Base-by-base conservation (phyloP, 2,113 vertebrate genomes). In the Cairina moschata region DNA sequence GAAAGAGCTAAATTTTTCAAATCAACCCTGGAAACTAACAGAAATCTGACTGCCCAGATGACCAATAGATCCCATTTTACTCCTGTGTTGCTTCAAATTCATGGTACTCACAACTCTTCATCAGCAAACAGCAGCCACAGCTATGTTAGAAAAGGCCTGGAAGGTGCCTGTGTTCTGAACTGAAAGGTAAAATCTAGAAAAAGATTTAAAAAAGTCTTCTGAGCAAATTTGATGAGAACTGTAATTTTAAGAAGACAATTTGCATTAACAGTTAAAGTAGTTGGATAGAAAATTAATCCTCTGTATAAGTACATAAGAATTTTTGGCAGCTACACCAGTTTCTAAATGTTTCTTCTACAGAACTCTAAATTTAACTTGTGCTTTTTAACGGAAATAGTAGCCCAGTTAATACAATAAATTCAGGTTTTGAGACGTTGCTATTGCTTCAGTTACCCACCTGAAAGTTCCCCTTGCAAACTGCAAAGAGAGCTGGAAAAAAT, bases 81-180 rank as follows among this genome's bases (percentile, higher is more conserved):
- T 42, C 71, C 58, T 38, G 1, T 34, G 78, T 42, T 5, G 16
- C 52, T 86, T 68, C 55, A 42, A 48, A 13, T 46, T 79, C 32
- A 5, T 0, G 34, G 34, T 6, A 42, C 22, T 60, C n/a, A 6
- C 26, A 21, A 11, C 32, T 68, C 81, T 13, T 4, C 0, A 1
- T 14, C 38, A 83, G n/a, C 1, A 4, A 67, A 22, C 59, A 73
- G 72, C 8, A 89, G 66, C n/a, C 54, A 85, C 18, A 68, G 81
- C 17, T 40, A 20, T 2, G 0, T 46, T 31, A 81, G 60, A 62
- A 72, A 82, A 83, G 8, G 15, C 15, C n/a, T 36, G 36, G 25
- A 74, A 74, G 42, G 9, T 38, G 58, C 48, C 46, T 36, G 48
- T 34, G 34, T 36, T 23, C 17, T 71, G 23, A 50, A 50, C 3